Evolutionary conservation across 2,888 invertebrate genomes (phyloP).

Genomic region (Reticulitermes lucifugus): DNA sequence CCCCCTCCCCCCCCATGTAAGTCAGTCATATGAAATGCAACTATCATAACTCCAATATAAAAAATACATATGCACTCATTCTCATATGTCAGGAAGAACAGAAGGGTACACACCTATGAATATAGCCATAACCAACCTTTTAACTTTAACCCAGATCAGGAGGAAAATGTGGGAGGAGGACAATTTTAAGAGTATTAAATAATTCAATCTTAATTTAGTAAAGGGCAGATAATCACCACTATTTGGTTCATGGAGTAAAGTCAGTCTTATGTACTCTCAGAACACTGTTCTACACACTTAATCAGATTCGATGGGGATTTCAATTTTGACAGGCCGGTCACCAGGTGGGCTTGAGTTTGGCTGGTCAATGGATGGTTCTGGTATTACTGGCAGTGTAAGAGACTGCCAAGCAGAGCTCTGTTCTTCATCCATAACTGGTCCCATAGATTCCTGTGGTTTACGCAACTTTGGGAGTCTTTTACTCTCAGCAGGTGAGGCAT

Average conservation of each 20-base stretch:
- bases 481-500: slow-evolving; percentile 56
- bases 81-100: neutral
- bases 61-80: slow-evolving; percentile 18
- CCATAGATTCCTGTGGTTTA: slow-evolving; percentile 31
- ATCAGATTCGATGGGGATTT: slow-evolving; percentile 33
- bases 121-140: neutral
- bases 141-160: neutral
- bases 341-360: slow-evolving; percentile 11
- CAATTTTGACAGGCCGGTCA: slow-evolving; percentile 34
- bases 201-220: neutral
- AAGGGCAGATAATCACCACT: slow-evolving; percentile 8
- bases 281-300: slow-evolving; percentile 16
- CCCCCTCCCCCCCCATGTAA: too few relatives aligned
- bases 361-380: slow-evolving; percentile 48
- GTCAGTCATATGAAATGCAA: slow-evolving; percentile 1
- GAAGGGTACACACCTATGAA: neutral
- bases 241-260: slow-evolving; percentile 13
- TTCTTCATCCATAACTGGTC: slow-evolving; percentile 31
- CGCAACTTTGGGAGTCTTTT: slow-evolving; percentile 48
- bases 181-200: neutral
- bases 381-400: slow-evolving; percentile 50
- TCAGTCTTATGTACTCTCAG: slow-evolving; percentile 25
- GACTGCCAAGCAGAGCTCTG: slow-evolving; percentile 39
- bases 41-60: neutral
- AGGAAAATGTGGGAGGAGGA: neutral